phyloP scores from a whole-genome alignment of 1,140 invertebrate genomes.

The Drosophila teissieri region DNA sequence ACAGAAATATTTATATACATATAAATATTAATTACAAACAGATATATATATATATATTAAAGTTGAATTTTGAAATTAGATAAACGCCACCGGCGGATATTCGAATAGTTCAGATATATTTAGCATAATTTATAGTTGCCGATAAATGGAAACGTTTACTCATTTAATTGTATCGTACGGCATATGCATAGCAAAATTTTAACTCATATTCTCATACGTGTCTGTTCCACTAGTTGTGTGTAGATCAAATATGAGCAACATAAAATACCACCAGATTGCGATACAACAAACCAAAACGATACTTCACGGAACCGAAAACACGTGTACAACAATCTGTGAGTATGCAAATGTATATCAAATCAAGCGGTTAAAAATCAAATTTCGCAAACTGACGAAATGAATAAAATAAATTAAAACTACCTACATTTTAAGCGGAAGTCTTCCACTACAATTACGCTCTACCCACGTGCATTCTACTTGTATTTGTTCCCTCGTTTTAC shows the following conservation, averaged over 20 bases:
- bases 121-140: conserved; percentile 60
- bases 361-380: conserved; percentile 55
- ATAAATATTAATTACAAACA: conserved; percentile 27
- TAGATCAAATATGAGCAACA: conserved; percentile 55
- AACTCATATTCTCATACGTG: conserved; percentile 56
- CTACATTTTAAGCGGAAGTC: conserved; percentile 84
- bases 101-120: conserved; percentile 44
- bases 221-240: conserved; percentile 64
- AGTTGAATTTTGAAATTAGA: conserved; percentile 67
- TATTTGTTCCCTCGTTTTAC: conserved; percentile 33
- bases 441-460: conserved; percentile 82
- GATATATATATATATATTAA: conserved; percentile 56
- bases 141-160: conserved; percentile 60
- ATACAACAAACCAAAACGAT: conserved; percentile 17
- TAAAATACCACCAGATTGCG: conserved; percentile 39
- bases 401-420: conserved; percentile 32
- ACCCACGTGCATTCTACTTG: conserved; percentile 48
- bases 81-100: conserved; percentile 26
- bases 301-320: conserved; percentile 14
- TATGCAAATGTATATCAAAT: conserved; percentile 44
- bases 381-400: conserved; percentile 35
- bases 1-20: conserved; percentile 47
- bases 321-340: conserved; percentile 29
- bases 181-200: conserved; percentile 65
- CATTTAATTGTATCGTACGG: conserved; percentile 46